Evolutionary conservation across 2,113 vertebrate species (phyloP).

Genomic region (Pyxicephalus adspersus): DNA sequence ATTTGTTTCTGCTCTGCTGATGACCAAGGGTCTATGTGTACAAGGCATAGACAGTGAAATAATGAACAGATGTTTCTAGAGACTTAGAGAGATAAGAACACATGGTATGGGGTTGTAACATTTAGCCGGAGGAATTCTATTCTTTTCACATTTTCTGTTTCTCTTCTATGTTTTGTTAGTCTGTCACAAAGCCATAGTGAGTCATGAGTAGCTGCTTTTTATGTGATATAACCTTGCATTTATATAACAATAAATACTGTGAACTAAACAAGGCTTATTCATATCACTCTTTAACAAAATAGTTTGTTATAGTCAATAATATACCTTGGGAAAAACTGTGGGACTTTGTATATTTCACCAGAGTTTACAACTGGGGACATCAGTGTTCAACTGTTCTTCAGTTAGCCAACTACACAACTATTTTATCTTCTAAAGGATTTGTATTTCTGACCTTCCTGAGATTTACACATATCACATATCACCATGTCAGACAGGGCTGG

Average conservation of each 20-base stretch:
- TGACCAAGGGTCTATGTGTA: conserved; percentile 18
- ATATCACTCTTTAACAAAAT: too few relatives aligned
- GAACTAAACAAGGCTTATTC: too few relatives aligned
- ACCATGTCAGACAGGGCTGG: too few relatives aligned
- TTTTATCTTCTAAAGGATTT: too few relatives aligned
- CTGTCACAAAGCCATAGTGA: conserved; percentile 1
- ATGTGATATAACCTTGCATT: background rate
- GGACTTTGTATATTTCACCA: too few relatives aligned
- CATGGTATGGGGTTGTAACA: conserved; percentile 20
- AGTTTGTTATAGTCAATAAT: too few relatives aligned
- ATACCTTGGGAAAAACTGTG: too few relatives aligned
- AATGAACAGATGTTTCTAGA: background rate
- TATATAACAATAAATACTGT: background rate
- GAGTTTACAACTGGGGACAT: too few relatives aligned
- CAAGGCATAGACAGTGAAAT: conserved; percentile 13
- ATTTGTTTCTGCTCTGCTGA: conserved; percentile 7
- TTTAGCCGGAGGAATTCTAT: conserved; percentile 16
- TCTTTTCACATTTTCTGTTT: background rate
- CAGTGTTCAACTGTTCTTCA: too few relatives aligned
- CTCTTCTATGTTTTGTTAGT: background rate
- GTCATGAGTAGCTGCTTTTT: background rate
- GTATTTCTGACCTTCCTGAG: too few relatives aligned
- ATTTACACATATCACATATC: too few relatives aligned
- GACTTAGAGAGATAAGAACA: conserved; percentile 18
- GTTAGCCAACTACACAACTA: too few relatives aligned